Evolutionary conservation across 2,113 vertebrate genomes (phyloP).

Genomic region (Myocastor coypus): DNA sequence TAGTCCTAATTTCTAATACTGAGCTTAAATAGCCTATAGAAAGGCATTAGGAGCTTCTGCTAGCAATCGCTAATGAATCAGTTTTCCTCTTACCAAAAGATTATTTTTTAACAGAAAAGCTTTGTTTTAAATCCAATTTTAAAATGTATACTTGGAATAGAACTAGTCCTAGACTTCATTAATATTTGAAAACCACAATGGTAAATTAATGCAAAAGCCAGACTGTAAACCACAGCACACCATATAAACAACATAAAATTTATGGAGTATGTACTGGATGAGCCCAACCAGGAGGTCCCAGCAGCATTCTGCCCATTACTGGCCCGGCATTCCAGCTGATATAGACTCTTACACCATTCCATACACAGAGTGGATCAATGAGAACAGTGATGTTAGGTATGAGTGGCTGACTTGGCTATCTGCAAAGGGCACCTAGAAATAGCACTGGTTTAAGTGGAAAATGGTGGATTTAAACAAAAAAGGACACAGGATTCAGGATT

Average conservation of each 20-base stretch:
- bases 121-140: slow-evolving; percentile 63
- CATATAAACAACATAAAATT: slow-evolving; percentile 76
- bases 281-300: slow-evolving; percentile 57
- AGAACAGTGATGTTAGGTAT: neutral
- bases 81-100: slow-evolving; percentile 54
- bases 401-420: neutral
- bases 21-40: slow-evolving; percentile 74
- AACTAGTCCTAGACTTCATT: slow-evolving; percentile 67
- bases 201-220: slow-evolving; percentile 75
- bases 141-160: slow-evolving; percentile 57
- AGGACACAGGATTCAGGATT: neutral
- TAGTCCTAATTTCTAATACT: slow-evolving; percentile 76
- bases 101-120: slow-evolving; percentile 69
- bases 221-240: slow-evolving; percentile 67
- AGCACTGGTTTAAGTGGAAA: neutral
- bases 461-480: neutral
- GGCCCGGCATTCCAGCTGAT: slow-evolving; percentile 59
- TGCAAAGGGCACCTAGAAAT: neutral
- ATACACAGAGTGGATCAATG: slow-evolving; percentile 34
- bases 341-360: slow-evolving; percentile 28
- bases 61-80: slow-evolving; percentile 64
- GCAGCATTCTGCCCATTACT: slow-evolving; percentile 19
- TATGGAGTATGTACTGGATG: slow-evolving; percentile 53
- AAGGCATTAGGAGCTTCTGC: slow-evolving; percentile 66
- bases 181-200: slow-evolving; percentile 75